Evolutionary conservation across 1,140 invertebrate genomes (phyloP), one percentile per base, ranked within the genome.

Genomic region (Reticulitermes speratus): DNA sequence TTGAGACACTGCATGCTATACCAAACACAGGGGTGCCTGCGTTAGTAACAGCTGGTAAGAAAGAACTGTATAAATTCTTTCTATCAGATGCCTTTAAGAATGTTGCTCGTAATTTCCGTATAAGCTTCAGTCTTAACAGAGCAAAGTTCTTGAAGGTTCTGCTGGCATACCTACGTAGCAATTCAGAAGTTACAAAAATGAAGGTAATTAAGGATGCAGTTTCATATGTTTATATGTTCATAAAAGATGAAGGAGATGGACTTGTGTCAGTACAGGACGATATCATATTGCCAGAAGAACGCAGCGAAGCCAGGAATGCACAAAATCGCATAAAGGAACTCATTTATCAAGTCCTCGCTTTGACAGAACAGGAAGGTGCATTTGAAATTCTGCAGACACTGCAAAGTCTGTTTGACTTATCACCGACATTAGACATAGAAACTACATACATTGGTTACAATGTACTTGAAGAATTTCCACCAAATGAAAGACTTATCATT

Each of bases 381-480:
- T 48, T 25, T n/a, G 83, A 84, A 45, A n/a, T 84, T 21, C 9
- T 84, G 12, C 83, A 84, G 44, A 84, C 25, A n/a, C 44, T 84
- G 23, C 45, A 84, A 48, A 84, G 44, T n/a, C 19, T 84, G 48
- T 84, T 84, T 48, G 48, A 44, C 21, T 44, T 21, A 44, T 44
- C 38, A 45, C 0, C 44, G 16, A 65, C 12, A 65, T 16, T 84
- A 21, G 16, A 84, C 9, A 16, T 84, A 45, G 83, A 48, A 45
- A 45, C 83, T 45, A 84, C 83, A 23, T 84, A 45, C 23, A 44
- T 84, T 25, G 83, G 83, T 45, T 84, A 48, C 7, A 44, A 84
- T 84, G 45, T 84, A 3, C 21, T 84, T 45, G 83, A 84, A 45
- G 83, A 84, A n/a, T 84, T 84, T 44, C 83, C 83, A n/a, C 83